Base-by-base conservation (phyloP, 1,140 invertebrate species). In the Pantala flavescens region DNA sequence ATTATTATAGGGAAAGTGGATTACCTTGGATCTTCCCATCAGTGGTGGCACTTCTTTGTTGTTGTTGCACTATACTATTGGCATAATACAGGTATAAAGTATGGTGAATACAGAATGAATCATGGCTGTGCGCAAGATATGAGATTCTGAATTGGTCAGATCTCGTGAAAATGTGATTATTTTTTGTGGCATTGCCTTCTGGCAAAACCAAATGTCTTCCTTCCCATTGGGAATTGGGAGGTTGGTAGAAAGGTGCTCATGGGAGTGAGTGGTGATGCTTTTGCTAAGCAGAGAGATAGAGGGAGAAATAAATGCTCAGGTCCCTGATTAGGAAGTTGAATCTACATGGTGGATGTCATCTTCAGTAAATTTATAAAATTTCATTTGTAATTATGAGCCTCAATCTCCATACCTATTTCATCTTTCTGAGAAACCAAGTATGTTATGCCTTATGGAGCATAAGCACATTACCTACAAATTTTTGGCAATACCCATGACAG, bases 41-140 rank as follows among this genome's bases (percentile, higher is more conserved):
- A 98, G 80, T 94, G 93, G 90, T 98, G 96, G 96, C 96, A 98
- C 81, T 83, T 95, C 42, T 86, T 98, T 72, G 92, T 98, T 14
- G 89, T 97, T 12, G 83, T 89, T 0, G 93, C 94, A n/a, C 88
- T 97, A 43, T 92, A 95, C 80, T 96, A 94, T 81, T 98, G 95
- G 95, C 94, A 97, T 82, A 92, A 94, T 80, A 92, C 94, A n/a
- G 94, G 93, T 23, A 88, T 94, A 83, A 86, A 93, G 76, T 95
- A 94, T 79, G 90, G 93, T 2, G 90, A 94, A 79, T 94, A 93
- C 80, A 85, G 93, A 73, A 89, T 93, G 85, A 91, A 92, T 81
- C 91, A 94, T 80, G 90, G 91, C 70, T 95, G 93, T 83, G 86
- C 84, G 24, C 86, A 84, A 24, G 87, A 85, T 76, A 84, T 85